These are phyloP conservation scores for Pheosia gnoma DNA, from an alignment of 2,888 invertebrate species.

Conservation along the genomic window DNA sequence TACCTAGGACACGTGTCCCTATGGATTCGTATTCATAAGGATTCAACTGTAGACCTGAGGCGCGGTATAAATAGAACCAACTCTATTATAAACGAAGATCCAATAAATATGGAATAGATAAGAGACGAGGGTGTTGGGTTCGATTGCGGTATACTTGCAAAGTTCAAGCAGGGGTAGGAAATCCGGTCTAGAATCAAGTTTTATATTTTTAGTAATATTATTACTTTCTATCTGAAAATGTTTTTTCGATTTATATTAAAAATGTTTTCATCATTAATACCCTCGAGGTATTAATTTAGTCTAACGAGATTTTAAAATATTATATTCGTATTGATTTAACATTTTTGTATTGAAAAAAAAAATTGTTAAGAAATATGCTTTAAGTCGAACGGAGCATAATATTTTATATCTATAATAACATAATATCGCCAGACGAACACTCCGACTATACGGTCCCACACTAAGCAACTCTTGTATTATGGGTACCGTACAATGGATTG, in stretches of 20 bases:
- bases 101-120: slow-evolving; percentile 26
- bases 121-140: slow-evolving; percentile 11
- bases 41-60: slow-evolving; percentile 29
- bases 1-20: slow-evolving; percentile 5
- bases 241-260: too few relatives aligned
- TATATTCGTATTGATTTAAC: too few relatives aligned
- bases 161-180: not conserved
- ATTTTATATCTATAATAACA: too few relatives aligned
- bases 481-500: too few relatives aligned
- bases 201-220: too few relatives aligned
- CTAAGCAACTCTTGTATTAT: too few relatives aligned
- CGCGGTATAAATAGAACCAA: slow-evolving; percentile 38
- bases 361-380: not conserved
- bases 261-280: not conserved
- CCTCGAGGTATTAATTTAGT: not conserved
- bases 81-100: slow-evolving; percentile 28
- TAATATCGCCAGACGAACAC: too few relatives aligned
- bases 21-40: slow-evolving; percentile 22
- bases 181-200: too few relatives aligned
- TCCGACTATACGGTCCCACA: too few relatives aligned
- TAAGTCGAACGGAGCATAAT: not conserved
- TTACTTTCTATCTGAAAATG: too few relatives aligned
- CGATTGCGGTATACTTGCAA: slow-evolving; percentile 8
- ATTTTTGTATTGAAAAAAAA: not conserved
- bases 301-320: too few relatives aligned